These are phyloP conservation scores for Sitta europaea DNA, from an alignment of 2,113 vertebrate genomes.

Conservation along the genomic window DNA sequence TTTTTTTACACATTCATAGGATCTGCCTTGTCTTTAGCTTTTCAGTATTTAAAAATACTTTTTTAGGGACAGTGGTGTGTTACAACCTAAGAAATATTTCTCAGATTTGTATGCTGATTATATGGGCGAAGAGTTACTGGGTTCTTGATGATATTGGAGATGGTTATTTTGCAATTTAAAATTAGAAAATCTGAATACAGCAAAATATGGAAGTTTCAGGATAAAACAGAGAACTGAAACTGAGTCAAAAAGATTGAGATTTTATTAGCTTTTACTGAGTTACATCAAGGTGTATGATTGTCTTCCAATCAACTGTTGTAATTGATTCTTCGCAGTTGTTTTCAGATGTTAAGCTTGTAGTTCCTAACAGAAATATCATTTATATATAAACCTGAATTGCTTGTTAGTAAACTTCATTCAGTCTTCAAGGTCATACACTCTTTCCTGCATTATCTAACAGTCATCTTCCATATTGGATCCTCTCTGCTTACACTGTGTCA, in stretches of 20 bases:
- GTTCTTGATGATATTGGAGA: background rate
- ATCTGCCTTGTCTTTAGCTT: background rate
- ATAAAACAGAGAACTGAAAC: background rate
- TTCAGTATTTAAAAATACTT: background rate
- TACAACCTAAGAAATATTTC: background rate
- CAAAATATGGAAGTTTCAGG: background rate
- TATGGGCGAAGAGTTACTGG: background rate
- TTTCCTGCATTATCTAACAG: background rate
- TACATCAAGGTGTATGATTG: background rate
- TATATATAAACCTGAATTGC: background rate
- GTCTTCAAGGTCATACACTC: background rate
- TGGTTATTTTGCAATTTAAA: background rate
- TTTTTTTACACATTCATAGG: background rate
- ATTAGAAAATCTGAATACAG: background rate
- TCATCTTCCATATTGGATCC: background rate
- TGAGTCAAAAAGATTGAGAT: background rate
- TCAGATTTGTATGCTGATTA: background rate
- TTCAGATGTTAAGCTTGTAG: background rate
- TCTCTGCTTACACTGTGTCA: background rate
- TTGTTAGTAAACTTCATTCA: background rate
- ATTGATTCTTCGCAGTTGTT: background rate
- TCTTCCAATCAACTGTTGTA: background rate
- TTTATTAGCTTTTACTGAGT: background rate
- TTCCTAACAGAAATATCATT: background rate
- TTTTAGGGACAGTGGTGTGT: background rate